Conservation (phyloP, 2,113 vertebrate species). For the Lontra canadensis region DNA sequence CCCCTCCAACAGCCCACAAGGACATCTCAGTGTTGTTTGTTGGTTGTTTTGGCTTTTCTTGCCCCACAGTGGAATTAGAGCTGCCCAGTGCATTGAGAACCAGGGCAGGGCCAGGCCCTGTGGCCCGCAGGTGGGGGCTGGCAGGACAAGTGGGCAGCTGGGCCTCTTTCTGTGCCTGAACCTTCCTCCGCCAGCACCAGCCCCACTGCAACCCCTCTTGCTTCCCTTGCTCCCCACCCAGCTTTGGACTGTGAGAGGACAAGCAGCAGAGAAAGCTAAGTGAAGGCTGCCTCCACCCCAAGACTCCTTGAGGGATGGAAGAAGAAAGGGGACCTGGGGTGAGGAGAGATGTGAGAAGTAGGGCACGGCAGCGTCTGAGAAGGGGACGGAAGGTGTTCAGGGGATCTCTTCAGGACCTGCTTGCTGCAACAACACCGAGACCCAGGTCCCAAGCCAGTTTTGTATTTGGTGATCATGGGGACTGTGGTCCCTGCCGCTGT, state of each 20-base stretch:
- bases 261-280: background rate
- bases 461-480: background rate
- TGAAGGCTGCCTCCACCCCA: background rate
- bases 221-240: background rate
- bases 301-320: background rate
- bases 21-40: background rate
- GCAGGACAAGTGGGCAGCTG: background rate
- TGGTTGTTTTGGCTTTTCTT: background rate
- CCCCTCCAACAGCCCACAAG: background rate
- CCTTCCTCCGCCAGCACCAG: conserved; percentile 74
- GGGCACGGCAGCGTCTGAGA: background rate
- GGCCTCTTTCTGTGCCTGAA: conserved; percentile 59
- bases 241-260: background rate
- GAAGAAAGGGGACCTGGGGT: background rate
- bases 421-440: background rate
- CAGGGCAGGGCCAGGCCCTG: background rate
- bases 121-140: background rate
- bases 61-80: background rate
- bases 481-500: background rate
- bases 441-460: background rate
- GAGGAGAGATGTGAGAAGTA: too few relatives aligned
- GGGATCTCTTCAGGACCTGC: background rate
- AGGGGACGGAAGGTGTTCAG: background rate
- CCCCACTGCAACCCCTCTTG: background rate
- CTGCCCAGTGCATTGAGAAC: background rate